phyloP scores from a whole-genome alignment of 2,888 invertebrate genomes.

The Dryadula phaetusa region DNA sequence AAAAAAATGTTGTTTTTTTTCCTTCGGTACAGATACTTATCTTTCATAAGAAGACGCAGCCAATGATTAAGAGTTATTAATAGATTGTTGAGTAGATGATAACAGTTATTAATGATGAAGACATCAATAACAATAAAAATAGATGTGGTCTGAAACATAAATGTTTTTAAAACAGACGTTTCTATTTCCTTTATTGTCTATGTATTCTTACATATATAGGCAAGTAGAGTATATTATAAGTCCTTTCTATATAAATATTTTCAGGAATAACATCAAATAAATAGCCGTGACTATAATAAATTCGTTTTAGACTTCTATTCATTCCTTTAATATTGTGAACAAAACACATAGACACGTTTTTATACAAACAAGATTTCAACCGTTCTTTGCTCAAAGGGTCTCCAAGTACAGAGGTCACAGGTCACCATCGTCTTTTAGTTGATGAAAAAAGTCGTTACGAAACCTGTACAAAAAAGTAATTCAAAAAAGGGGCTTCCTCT shows the following conservation, averaged over 20 bases:
- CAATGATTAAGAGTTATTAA: conserved; percentile 63
- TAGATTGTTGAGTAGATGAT: conserved; percentile 52
- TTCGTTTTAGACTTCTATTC: conserved; percentile 65
- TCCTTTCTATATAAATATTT: neutral
- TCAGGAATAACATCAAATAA: conserved; percentile 3
- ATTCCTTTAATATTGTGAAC: conserved; percentile 53
- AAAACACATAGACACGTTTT: conserved; percentile 70
- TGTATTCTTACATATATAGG: neutral
- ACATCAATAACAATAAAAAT: conserved; percentile 29
- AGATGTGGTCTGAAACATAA: conserved; percentile 11
- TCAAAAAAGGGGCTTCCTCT: conserved; percentile 80
- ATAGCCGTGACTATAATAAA: conserved; percentile 62
- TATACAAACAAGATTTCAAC: conserved; percentile 77
- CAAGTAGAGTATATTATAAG: neutral
- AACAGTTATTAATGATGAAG: conserved; percentile 63
- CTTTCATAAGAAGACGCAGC: conserved; percentile 46
- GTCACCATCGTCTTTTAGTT: conserved; percentile 77
- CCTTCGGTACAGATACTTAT: conserved; percentile 49
- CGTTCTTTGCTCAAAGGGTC: conserved; percentile 69
- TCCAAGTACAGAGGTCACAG: conserved; percentile 66
- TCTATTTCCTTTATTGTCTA: neutral
- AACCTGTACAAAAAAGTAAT: conserved; percentile 66
- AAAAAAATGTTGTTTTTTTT: conserved; percentile 52
- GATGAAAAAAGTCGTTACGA: conserved; percentile 81
- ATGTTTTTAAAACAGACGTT: neutral